Percentiles rank a stretch among this genome's conserved stretches.
These are phyloP conservation scores for Baronia brevicornis DNA, from an alignment of 2,888 invertebrate genomes.

Conservation along the genomic window DNA sequence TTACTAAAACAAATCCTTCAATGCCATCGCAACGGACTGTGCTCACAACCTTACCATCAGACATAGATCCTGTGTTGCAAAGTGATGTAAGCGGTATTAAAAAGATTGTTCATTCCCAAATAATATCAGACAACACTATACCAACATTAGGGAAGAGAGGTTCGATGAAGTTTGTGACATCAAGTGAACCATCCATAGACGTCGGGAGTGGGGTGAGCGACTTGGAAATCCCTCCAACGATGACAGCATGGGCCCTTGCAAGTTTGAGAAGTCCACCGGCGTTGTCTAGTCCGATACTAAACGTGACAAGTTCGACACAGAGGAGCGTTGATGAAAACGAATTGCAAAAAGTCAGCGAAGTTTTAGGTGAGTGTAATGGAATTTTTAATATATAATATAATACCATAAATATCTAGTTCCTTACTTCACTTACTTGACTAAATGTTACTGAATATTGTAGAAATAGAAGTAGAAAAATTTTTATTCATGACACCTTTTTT, in stretches of 20 bases:
- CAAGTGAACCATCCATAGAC: slow-evolving; percentile 41
- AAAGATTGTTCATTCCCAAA: slow-evolving; percentile 56
- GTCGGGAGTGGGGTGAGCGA: slow-evolving; percentile 38
- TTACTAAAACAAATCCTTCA: slow-evolving; percentile 32
- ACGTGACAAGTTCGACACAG: slow-evolving; percentile 34
- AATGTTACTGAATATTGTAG: too few species aligned
- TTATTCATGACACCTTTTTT: too few species aligned
- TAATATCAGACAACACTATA: slow-evolving; percentile 64
- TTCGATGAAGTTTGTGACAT: slow-evolving; percentile 55
- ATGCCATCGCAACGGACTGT: slow-evolving; percentile 34
- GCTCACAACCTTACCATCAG: slow-evolving; percentile 61
- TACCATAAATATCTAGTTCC: neutral
- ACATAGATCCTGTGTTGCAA: slow-evolving; percentile 66
- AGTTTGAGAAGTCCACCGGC: slow-evolving; percentile 59
- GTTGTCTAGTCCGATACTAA: slow-evolving; percentile 30
- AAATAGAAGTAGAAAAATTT: too few species aligned
- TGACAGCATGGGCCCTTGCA: slow-evolving; percentile 71
- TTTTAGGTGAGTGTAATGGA: slow-evolving; percentile 39
- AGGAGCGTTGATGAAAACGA: slow-evolving; percentile 59
- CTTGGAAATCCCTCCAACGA: slow-evolving; percentile 64
- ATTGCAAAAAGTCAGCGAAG: slow-evolving; percentile 59
- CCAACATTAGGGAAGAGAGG: slow-evolving; percentile 68
- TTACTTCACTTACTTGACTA: neutral
- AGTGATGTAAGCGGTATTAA: slow-evolving; percentile 52
- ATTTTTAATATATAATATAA: neutral